Base-by-base conservation (phyloP, 2,888 invertebrate genomes). In the Drosophila nr. perissopoda region DNA sequence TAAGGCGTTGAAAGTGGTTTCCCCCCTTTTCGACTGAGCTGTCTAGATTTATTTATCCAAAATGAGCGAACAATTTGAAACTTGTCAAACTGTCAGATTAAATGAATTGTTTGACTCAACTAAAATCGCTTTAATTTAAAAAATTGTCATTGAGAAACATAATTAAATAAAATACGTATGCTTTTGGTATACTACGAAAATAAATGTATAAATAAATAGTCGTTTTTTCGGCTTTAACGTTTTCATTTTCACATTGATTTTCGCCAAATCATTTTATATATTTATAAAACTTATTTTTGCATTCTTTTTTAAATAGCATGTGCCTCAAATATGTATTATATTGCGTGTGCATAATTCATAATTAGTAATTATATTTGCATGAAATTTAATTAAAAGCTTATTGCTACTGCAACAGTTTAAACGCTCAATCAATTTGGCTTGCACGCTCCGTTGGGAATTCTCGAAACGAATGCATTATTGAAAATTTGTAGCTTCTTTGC, bases 11-110 rank as follows among this genome's bases (percentile, higher is more conserved):
- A 74, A 66, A 70, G 34, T 51, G 54, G n/a, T 34, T 51, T 52
- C 57, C 3, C 29, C 34, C 40, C 62, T 74, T 74, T 25, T 25
- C 25, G 16, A 46, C 46, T 16, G 46, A 25, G 8, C 25, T 8
- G 16, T 4, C 16, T 8, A 4, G 61, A 79, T 78, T 78, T 74
- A 77, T 74, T 53, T 62, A 16, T n/a, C 27, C 36, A 36, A 69
- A 72, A 56, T 66, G 62, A 60, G 62, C 59, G 49, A 60, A 74
- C 59, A 74, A 63, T 67, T 79, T 70, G 42, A 70, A 61, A 52
- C 42, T 36, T 79, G 70, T 78, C 75, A 75, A 64, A 29, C 57
- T 75, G 70, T 79, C 76, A 64, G 54, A 21, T 29, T 10, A 67
- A 61, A 70, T 67, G 52, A 79, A 67, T 60, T 62, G 51, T 64